phyloP scores from a whole-genome alignment of 2,797 vertebrate genomes.

The Schizopygopsis pylzovi region DNA sequence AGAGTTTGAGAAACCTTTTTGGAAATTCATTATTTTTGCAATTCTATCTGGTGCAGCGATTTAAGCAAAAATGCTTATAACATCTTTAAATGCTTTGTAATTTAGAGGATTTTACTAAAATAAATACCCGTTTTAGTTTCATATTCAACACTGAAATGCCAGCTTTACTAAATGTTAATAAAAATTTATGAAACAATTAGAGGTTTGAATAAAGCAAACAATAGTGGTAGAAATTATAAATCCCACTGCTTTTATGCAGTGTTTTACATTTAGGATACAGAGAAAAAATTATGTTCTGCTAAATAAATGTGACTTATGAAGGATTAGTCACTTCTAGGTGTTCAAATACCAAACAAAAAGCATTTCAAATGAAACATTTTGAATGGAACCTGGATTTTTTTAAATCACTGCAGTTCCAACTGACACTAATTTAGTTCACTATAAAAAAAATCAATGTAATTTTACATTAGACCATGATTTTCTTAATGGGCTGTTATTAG shows the following conservation, averaged over 20 bases:
- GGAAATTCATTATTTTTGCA: neutral
- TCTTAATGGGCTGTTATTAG: constrained; percentile 3
- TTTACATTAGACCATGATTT: neutral
- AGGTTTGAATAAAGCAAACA: neutral
- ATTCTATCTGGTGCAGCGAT: neutral
- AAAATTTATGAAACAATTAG: neutral
- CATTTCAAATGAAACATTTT: neutral
- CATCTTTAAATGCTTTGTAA: neutral
- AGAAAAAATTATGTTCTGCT: neutral
- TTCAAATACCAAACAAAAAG: neutral
- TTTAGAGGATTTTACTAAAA: neutral
- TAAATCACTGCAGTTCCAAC: neutral
- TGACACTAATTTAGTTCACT: neutral
- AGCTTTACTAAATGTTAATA: neutral
- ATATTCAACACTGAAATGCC: neutral
- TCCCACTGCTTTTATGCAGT: neutral
- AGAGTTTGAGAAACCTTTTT: neutral
- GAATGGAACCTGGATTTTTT: neutral
- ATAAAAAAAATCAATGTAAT: neutral
- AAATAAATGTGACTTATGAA: neutral
- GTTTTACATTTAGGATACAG: neutral
- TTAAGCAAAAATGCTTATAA: neutral
- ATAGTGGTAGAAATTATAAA: neutral
- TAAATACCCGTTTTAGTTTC: neutral
- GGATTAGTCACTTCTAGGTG: neutral